A percentile compares a stretch with the other conserved stretches of the same genome.
Evolutionary conservation across 2,888 invertebrate genomes (phyloP).

Genomic region (Diarsia mendica): DNA sequence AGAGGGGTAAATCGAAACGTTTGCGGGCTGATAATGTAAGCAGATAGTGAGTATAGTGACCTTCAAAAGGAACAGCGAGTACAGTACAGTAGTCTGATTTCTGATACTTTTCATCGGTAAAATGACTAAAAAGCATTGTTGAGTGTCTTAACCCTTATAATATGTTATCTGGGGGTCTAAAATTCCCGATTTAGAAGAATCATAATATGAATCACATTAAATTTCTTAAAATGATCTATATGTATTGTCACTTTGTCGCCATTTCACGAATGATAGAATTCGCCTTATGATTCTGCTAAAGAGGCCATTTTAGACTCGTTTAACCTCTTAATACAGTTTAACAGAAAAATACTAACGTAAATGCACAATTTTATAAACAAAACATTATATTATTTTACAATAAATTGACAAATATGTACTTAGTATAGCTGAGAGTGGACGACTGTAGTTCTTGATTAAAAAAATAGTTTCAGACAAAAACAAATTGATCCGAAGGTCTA

Average conservation of each 20-base stretch:
- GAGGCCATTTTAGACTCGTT: too few species aligned
- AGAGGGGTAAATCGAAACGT: background rate
- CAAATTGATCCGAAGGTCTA: background rate
- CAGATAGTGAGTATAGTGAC: background rate
- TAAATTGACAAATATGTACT: constrained; percentile 22
- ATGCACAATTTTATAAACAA: constrained; percentile 30
- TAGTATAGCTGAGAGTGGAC: constrained; percentile 20
- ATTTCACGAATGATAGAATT: too few species aligned
- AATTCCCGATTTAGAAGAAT: too few species aligned
- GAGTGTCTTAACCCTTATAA: constrained; percentile 24
- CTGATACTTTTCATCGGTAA: background rate
- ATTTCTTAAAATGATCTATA: too few species aligned
- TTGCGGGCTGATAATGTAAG: background rate
- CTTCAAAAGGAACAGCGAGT: background rate
- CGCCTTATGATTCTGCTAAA: too few species aligned
- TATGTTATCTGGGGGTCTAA: background rate
- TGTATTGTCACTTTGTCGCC: too few species aligned
- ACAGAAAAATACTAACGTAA: constrained; percentile 16
- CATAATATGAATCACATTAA: too few species aligned
- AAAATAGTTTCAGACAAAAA: constrained; percentile 25
- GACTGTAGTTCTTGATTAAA: constrained; percentile 25
- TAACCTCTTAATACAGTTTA: too few species aligned
- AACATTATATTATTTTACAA: constrained; percentile 24
- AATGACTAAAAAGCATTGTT: background rate
- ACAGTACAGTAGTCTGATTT: background rate